A percentile compares a stretch with the other conserved stretches of the same genome.
These are phyloP conservation scores for Progne subis DNA, from an alignment of 2,113 vertebrate genomes.

Conservation along the genomic window DNA sequence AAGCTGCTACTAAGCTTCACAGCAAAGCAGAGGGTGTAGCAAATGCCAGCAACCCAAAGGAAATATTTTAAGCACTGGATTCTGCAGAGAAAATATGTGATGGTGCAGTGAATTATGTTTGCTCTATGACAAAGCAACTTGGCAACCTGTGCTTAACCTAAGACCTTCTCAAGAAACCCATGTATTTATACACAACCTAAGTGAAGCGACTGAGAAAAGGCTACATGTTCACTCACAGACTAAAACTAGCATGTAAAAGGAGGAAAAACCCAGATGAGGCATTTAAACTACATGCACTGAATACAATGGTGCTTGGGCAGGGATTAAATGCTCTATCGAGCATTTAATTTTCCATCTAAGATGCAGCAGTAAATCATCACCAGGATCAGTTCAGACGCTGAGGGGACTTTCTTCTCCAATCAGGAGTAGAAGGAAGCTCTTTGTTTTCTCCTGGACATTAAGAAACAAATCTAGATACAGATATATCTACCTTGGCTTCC, in stretches of 20 bases:
- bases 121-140: not conserved
- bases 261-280: not conserved
- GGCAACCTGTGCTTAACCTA: not conserved
- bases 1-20: not conserved
- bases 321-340: not conserved
- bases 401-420: not conserved
- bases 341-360: not conserved
- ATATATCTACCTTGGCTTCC: not conserved
- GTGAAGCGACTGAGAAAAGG: not conserved
- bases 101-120: not conserved
- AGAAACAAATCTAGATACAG: not conserved
- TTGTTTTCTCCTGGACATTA: not conserved
- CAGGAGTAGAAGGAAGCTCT: not conserved
- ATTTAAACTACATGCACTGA: not conserved
- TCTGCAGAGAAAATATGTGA: not conserved
- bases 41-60: not conserved
- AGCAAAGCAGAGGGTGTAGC: not conserved
- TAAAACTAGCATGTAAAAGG: not conserved
- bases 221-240: not conserved
- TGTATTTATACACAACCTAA: not conserved
- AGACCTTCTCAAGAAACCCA: not conserved
- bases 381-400: not conserved
- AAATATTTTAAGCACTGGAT: not conserved
- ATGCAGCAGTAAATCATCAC: not conserved
- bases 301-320: not conserved